These are phyloP conservation scores for Chloromyia formosa DNA, from an alignment of 2,888 invertebrate genomes.

Conservation along the genomic window DNA sequence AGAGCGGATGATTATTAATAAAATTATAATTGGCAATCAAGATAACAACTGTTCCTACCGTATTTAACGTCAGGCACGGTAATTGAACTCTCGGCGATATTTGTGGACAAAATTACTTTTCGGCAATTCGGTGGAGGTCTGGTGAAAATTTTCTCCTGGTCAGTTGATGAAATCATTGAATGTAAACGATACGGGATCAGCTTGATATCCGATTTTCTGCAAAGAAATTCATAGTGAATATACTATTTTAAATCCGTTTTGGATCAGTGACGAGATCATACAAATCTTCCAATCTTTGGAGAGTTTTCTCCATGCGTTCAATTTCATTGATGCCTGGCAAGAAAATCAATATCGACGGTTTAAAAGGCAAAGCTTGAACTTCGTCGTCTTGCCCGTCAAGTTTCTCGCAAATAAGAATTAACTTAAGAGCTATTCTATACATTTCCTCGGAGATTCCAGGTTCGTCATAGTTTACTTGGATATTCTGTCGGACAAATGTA, in stretches of 20 bases:
- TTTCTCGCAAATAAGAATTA: slow-evolving; percentile 69
- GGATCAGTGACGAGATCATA: not conserved
- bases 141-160: slow-evolving; percentile 72
- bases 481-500: slow-evolving; percentile 60
- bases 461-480: slow-evolving; percentile 64
- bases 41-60: slow-evolving; percentile 52
- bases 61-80: slow-evolving; percentile 89
- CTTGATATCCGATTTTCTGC: slow-evolving; percentile 50
- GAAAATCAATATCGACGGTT: slow-evolving; percentile 83
- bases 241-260: not conserved
- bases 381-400: slow-evolving; percentile 61
- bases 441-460: slow-evolving; percentile 70
- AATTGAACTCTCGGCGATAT: slow-evolving; percentile 92
- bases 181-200: slow-evolving; percentile 67
- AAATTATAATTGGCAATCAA: not conserved
- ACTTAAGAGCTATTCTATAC: slow-evolving; percentile 69
- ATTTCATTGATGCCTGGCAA: slow-evolving; percentile 90
- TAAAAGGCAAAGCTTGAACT: slow-evolving; percentile 55
- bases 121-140: slow-evolving; percentile 63
- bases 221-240: slow-evolving; percentile 14
- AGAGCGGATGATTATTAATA: not conserved
- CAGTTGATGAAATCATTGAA: slow-evolving; percentile 81
- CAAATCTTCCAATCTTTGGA: slow-evolving; percentile 54
- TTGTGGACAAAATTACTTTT: slow-evolving; percentile 89
- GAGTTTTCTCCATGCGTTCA: slow-evolving; percentile 70